Evolutionary conservation across 2,888 invertebrate species (phyloP), one percentile per base, ranked within the genome.

Genomic region (Drosophila pegasa): DNA sequence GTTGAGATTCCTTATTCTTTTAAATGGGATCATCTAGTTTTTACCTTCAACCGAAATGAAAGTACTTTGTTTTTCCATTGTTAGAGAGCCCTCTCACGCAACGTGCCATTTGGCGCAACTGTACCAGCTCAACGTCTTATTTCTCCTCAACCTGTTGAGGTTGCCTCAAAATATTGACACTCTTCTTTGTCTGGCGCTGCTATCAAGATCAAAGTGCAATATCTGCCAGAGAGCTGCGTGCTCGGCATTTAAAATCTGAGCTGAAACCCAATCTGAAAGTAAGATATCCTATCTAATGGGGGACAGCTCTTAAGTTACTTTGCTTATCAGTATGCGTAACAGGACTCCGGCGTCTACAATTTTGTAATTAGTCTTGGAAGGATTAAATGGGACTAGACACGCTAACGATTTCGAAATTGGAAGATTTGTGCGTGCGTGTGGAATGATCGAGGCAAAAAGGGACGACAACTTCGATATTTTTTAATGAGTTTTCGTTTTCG

Each of bases 331-430:
- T 50, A 51, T 57, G 35, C 66, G 59, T 54, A 41, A 69, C 35
- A 73, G 54, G 57, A 74, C 55, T 43, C 66, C 37, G 16, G 14
- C 48, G 59, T 57, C 59, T 59, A 27, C 18, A 64, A 38, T 61
- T 60, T 58, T 29, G 58, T 64, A 75, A 75, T 71, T 75, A 68
- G 75, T 67, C 25, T 43, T 45, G 37, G 38, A 51, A 56, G 60
- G 71, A 71, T 68, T 48, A 75, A 68, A 59, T 62, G 64, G 54
- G 29, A 40, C 60, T 59, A 71, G 70, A 64, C 59, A 73, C 47
- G 56, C 68, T 41, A 56, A 48, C 52, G 57, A 58, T 56, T 33
- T 43, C 29, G 45, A 56, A 68, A 59, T 59, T 56, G 58, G 25
- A 55, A 40, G 37, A 68, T 33, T 41, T 43, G 33, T 48, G 45